A percentile compares a stretch with the other conserved stretches of the same genome.
These are phyloP conservation scores for Rhinolophus ferrumequinum DNA, from an alignment of 2,113 vertebrate species.

Conservation along the genomic window DNA sequence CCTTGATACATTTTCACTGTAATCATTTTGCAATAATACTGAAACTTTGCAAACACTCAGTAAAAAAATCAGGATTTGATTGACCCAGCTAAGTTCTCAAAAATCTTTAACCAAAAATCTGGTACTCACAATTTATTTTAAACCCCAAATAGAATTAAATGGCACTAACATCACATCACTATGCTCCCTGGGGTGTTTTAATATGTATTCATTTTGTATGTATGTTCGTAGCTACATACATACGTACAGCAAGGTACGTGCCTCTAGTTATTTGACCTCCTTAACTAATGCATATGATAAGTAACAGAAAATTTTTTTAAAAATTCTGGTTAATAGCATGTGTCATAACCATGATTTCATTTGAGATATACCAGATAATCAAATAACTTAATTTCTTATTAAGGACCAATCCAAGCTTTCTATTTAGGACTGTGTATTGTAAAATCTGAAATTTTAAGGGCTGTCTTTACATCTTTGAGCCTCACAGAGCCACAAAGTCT, in stretches of 20 bases:
- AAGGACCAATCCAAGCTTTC: background rate
- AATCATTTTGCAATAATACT: background rate
- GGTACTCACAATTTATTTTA: constrained; percentile 7
- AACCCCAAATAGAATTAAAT: background rate
- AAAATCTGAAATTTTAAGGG: background rate
- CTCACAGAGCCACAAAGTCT: background rate
- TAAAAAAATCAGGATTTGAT: background rate
- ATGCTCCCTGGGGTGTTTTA: background rate
- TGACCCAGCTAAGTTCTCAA: background rate
- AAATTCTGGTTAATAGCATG: background rate
- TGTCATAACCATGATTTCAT: background rate
- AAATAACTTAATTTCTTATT: background rate
- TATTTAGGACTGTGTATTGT: background rate
- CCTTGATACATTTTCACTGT: background rate
- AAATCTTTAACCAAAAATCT: background rate
- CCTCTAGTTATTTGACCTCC: background rate
- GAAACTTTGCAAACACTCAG: background rate
- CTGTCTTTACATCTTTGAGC: background rate
- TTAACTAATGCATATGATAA: background rate
- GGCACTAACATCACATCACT: background rate
- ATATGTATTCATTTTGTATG: background rate
- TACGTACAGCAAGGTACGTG: background rate
- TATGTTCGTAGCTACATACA: background rate
- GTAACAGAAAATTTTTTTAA: background rate
- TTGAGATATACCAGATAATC: background rate